Evolutionary conservation across 2,797 vertebrate species (phyloP), one percentile per base, ranked within the genome.

Genomic region (Taenioides sp.): DNA sequence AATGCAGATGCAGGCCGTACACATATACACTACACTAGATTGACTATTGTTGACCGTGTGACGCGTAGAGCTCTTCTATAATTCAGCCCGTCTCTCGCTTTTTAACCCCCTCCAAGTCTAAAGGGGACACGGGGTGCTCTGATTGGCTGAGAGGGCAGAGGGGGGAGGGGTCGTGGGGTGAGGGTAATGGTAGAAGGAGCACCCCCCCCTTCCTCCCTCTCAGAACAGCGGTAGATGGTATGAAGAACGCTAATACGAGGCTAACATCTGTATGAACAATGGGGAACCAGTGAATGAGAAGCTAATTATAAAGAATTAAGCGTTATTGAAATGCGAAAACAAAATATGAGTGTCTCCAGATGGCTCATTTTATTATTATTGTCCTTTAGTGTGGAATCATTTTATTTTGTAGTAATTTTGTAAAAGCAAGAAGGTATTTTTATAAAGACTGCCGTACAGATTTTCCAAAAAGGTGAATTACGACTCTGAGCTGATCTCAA

Each of bases 1-100:
- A 93, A 93, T 92, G 88, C 81, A 88, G 85, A 90, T 47, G 43
- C 4, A 5, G 43, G 1, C 2, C 34, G 7, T 87, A 55, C 84
- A 87, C 86, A 88, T 88, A 72, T 72, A 78, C 81, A 88, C 34
- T 37, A 37, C 34, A 37, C 34, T 0, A 85, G 78, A 77, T 84
- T 71, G 73, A 61, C 79, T 73, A 85, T 92, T 93, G 91, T 92
- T 92, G 81, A 66, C 78, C 58, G 73, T 80, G 80, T 79, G 77
- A 82, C 81, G 79, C 37, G 11, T 40, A 31, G 82, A 85, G 80
- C 83, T 91, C 84, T 75, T 93, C 81, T 90, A 92, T 93, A 93
- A 93, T 93, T 93, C 88, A 93, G 87, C 74, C 81, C 31, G 7
- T 79, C 70, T 88, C 82, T 88, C 82, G 22, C n/a, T 50, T 50